Percentiles rank a stretch among this genome's conserved stretches.
These are phyloP conservation scores for Colletes latitarsis DNA, from an alignment of 1,140 invertebrate species.

Conservation along the genomic window DNA sequence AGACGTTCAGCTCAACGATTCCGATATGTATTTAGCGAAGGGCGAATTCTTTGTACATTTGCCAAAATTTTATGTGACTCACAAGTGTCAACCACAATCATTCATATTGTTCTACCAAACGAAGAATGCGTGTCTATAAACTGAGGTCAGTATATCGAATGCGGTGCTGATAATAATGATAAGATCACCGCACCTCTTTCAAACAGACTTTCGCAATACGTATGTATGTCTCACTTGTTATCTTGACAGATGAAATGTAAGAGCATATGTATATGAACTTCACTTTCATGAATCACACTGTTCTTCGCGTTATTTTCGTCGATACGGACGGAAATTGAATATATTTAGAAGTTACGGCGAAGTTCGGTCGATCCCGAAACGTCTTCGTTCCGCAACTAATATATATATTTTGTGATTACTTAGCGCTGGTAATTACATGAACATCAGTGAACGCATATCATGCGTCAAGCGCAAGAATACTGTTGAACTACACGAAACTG, in stretches of 20 bases:
- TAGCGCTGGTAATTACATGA: conserved; percentile 31
- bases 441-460: neutral
- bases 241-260: conserved; percentile 34
- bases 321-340: neutral
- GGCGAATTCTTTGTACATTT: conserved; percentile 31
- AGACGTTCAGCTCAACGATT: conserved; percentile 13
- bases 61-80: conserved; percentile 24
- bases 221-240: conserved; percentile 14
- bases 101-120: neutral
- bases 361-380: neutral
- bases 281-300: neutral
- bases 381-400: conserved; percentile 1
- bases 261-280: conserved; percentile 5
- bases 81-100: conserved; percentile 4
- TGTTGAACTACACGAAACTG: conserved; percentile 27
- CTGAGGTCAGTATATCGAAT: conserved; percentile 11
- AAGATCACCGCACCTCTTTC: conserved; percentile 27
- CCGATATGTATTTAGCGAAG: conserved; percentile 23
- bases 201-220: neutral
- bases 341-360: neutral
- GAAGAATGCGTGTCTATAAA: neutral
- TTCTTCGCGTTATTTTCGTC: neutral
- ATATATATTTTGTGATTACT: neutral
- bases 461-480: conserved; percentile 28
- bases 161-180: conserved; percentile 28